A percentile compares a stretch with the other conserved stretches of the same genome.
Evolutionary conservation across 2,888 invertebrate genomes (phyloP).

Genomic region (Plutella xylostella): DNA sequence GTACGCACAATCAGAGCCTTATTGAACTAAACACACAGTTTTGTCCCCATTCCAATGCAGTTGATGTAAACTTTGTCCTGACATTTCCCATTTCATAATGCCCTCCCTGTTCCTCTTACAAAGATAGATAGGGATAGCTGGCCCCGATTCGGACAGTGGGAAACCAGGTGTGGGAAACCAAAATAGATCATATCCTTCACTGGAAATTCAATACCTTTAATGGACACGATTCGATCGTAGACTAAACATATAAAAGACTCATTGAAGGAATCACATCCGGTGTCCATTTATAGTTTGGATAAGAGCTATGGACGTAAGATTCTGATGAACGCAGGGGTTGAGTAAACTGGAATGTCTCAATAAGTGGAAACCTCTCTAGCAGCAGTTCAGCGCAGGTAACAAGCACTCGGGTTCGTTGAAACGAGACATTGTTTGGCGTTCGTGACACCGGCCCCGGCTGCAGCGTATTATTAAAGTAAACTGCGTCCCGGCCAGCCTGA

Average conservation of each 20-base stretch:
- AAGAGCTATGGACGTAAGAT: not conserved
- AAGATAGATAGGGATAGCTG: no score
- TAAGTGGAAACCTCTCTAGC: no score
- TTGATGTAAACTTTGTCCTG: not conserved
- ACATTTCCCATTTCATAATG: not conserved
- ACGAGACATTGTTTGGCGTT: constrained; percentile 48
- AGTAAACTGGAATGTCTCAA: no score
- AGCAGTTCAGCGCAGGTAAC: not conserved
- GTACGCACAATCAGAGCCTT: not conserved
- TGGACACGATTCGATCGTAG: no score
- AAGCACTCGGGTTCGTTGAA: not conserved
- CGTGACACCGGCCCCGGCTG: constrained; percentile 35
- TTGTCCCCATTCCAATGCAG: constrained; percentile 1
- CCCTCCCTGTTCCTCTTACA: no score
- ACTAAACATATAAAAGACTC: no score
- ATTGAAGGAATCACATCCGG: no score
- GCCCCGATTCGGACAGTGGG: no score
- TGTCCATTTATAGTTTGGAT: no score
- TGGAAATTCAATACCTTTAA: no score
- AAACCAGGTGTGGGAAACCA: no score
- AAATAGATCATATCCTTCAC: no score
- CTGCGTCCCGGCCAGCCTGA: constrained; percentile 44
- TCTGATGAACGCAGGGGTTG: not conserved
- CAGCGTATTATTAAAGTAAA: constrained; percentile 47
- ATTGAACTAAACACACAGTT: not conserved